Evolutionary conservation across 2,113 vertebrate species (phyloP), one percentile per base, ranked within the genome.

Genomic region (Passer montanus): DNA sequence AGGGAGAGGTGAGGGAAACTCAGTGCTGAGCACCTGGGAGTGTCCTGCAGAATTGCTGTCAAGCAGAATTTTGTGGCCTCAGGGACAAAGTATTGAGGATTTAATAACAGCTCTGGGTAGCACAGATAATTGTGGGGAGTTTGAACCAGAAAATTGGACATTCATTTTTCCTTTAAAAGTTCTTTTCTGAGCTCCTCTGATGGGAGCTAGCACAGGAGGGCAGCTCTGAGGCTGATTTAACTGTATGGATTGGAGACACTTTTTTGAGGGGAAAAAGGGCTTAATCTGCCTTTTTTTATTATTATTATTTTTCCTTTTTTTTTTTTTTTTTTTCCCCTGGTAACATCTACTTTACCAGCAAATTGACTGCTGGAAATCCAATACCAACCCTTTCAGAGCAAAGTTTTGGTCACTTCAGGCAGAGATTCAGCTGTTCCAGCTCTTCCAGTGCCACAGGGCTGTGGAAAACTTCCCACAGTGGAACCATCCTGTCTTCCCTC

Each of bases 101-200:
- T 87, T 80, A 44, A 35, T 23, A 81, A 88, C 79, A 95, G 79
- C 69, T 63, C 76, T 96, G 93, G 90, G 73, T 84, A 89, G 90
- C 19, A 13, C 83, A 88, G 87, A 31, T 80, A 66, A 86, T 43
- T 81, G 86, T 83, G 88, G 92, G 79, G 37, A 50, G 76, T 68
- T 90, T 75, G 78, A 68, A 53, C 23, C 88, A 81, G 76, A 87
- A 63, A 72, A 18, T 31, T 79, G 75, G 50, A 82, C 72, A 28
- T 27, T 0, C 7, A 13, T 66, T 64, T 58, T 39, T 63, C 35
- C 41, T 66, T 53, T 0, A 14, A 3, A 47, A 47, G 24, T 19
- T 74, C 5, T 15, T 74, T 93, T 64, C 75, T 93, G 31, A 37
- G 14, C 24, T 64, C 49, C 35, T 70, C 49, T 90, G 62, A 5